Conservation (phyloP, 1,140 invertebrate genomes). For the Drosophila biarmipes region DNA sequence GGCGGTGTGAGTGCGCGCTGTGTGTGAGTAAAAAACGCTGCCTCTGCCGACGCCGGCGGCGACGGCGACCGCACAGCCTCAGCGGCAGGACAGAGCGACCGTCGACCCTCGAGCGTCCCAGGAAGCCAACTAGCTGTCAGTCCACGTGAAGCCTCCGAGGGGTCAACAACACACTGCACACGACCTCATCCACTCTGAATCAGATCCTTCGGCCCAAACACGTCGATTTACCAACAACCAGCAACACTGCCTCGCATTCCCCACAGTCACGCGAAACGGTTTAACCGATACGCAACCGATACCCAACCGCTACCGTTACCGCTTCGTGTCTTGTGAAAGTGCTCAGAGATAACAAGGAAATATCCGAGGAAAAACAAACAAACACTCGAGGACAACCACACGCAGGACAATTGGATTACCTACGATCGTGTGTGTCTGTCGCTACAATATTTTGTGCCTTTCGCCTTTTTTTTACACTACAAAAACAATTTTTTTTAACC, state of each 20-base stretch:
- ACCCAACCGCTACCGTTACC: constrained; percentile 7
- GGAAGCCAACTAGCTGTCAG: constrained; percentile 79
- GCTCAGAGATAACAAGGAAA: background rate
- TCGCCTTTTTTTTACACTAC: constrained; percentile 36
- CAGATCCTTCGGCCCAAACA: constrained; percentile 26
- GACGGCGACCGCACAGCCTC: constrained; percentile 63
- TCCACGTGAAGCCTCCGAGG: constrained; percentile 84
- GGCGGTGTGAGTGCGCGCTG: constrained; percentile 5
- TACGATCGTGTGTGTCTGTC: constrained; percentile 69
- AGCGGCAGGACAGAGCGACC: constrained; percentile 29
- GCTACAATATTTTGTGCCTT: constrained; percentile 43
- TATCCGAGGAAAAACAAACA: constrained; percentile 7
- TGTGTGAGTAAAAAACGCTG: constrained; percentile 28
- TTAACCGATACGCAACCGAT: constrained; percentile 6
- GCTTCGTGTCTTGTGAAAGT: constrained; percentile 46
- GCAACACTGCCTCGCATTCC: constrained; percentile 2
- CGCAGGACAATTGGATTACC: constrained; percentile 80
- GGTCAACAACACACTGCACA: constrained; percentile 79
- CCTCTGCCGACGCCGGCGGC: constrained; percentile 21
- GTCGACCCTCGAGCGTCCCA: constrained; percentile 69
- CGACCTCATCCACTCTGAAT: background rate
- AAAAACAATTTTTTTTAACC: constrained; percentile 39
- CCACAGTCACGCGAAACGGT: constrained; percentile 9
- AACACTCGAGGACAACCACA: constrained; percentile 19
- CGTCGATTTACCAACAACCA: constrained; percentile 3